Base-by-base conservation (phyloP, 2,113 vertebrate species). In the Typhlomys cinereus region DNA sequence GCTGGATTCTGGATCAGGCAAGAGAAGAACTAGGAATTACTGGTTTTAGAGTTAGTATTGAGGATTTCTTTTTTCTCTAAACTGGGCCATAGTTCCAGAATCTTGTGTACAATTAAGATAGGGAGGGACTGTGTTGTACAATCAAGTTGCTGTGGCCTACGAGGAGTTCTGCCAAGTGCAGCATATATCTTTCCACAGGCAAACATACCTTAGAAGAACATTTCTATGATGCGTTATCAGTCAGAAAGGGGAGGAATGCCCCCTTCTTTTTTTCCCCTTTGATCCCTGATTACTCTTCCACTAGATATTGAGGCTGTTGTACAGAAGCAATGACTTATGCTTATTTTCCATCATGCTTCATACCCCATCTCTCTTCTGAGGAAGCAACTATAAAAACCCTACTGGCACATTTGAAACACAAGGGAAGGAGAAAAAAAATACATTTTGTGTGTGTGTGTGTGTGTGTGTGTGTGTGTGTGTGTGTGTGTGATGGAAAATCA, bases 11-110 rank as follows among this genome's bases (percentile, higher is more conserved):
- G 20, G 48, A 82, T 83, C 12, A 50, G 44, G 12, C 36, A 57
- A 31, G 71, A 92, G 54, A 76, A 94, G 80, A 89, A 83, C 62
- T 6, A 82, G 89, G 46, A 89, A 91, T 76, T 84, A 44, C 27
- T 93, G 71, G 57, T 79, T 91, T 81, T 25, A 89, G 83, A 89
- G 52, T 20, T 83, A 52, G 17, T 62, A 52, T 48, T 86, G 75
- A 90, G 83, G 66, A 67, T 92, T 92, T 83, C 52, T 31, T 82
- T 81, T 92, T 88, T 85, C 7, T 3, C 34, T 59, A 2, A 52
- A 36, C 57, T 79, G 79, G 79, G 27, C 61, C 25, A 41, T 11
- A 52, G 41, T 66, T 85, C 86, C 70, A 92, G 66, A 81, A 80
- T 89, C 62, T 83, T 93, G 39, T 64, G n/a, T 12, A 79, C 20